These are phyloP conservation scores for Porites cylindrica DNA, from an alignment of 92 coral and sea anemone species.

Conservation along the genomic window DNA sequence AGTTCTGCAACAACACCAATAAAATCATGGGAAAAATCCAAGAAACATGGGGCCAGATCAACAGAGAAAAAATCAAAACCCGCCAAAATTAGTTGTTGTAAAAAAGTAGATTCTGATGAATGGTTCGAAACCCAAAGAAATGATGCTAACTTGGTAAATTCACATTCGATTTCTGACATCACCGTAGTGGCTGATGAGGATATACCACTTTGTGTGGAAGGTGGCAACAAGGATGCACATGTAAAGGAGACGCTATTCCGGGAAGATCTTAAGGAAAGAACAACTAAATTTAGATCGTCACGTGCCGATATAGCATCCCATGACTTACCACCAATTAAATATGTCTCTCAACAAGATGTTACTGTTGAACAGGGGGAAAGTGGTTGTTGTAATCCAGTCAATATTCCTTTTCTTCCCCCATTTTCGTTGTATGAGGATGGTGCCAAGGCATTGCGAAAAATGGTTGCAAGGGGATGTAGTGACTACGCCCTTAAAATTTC, in stretches of 20 bases:
- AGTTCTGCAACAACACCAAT: neutral
- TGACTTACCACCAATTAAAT: conserved; percentile 9
- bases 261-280: conserved; percentile 27
- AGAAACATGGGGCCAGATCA: neutral
- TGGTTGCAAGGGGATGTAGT: neutral
- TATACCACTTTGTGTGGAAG: conserved; percentile 21
- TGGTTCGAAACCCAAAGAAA: neutral
- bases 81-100: neutral
- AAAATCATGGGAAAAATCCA: neutral
- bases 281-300: conserved; percentile 39
- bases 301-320: conserved; percentile 30
- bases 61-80: neutral
- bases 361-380: conserved; percentile 14
- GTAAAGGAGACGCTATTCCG: neutral
- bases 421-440: conserved; percentile 31
- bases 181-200: conserved; percentile 31
- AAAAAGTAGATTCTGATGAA: conserved; percentile 5
- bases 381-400: conserved; percentile 37
- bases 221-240: neutral
- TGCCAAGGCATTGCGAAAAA: conserved; percentile 17
- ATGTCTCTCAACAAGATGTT: conserved; percentile 11
- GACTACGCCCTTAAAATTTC: conserved; percentile 15
- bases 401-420: conserved; percentile 35
- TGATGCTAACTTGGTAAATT: neutral
- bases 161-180: neutral